A percentile compares a stretch with the other conserved stretches of the same genome.
Evolutionary conservation across 1,140 invertebrate genomes (phyloP).

Genomic region (Halesus radiatus): DNA sequence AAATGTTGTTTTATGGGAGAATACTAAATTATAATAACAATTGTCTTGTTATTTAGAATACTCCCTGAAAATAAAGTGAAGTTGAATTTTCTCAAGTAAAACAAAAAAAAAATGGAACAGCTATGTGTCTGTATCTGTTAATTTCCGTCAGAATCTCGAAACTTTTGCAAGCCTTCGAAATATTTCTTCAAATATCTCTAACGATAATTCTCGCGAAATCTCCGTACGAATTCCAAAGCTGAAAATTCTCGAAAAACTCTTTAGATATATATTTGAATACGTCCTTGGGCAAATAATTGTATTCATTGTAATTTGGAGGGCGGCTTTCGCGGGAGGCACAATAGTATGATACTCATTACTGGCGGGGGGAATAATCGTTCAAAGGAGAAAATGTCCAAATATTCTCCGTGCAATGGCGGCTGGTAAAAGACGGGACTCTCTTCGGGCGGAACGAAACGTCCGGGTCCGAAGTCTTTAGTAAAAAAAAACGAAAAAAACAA

Average conservation of each 20-base stretch:
- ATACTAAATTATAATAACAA: no score
- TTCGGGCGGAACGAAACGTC: neutral
- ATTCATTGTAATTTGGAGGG: constrained; percentile 42
- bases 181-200: neutral
- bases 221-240: constrained; percentile 25
- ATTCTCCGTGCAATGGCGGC: constrained; percentile 36
- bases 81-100: no score
- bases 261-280: constrained; percentile 38
- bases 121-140: constrained; percentile 1
- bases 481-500: neutral
- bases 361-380: constrained; percentile 19
- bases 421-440: neutral
- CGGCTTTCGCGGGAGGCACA: constrained; percentile 22
- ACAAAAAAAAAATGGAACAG: neutral
- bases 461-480: no score
- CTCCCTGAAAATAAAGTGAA: no score
- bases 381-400: constrained; percentile 41
- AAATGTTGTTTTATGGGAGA: no score
- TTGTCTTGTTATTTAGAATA: no score
- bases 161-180: no score
- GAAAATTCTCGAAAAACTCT: constrained; percentile 34
- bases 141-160: no score
- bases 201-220: constrained; percentile 8
- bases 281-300: constrained; percentile 40
- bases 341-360: constrained; percentile 42